Percentiles rank a stretch among this genome's conserved stretches.
Evolutionary conservation across 2,113 vertebrate species (phyloP).

Genomic region (Xiphophorus maculatus): DNA sequence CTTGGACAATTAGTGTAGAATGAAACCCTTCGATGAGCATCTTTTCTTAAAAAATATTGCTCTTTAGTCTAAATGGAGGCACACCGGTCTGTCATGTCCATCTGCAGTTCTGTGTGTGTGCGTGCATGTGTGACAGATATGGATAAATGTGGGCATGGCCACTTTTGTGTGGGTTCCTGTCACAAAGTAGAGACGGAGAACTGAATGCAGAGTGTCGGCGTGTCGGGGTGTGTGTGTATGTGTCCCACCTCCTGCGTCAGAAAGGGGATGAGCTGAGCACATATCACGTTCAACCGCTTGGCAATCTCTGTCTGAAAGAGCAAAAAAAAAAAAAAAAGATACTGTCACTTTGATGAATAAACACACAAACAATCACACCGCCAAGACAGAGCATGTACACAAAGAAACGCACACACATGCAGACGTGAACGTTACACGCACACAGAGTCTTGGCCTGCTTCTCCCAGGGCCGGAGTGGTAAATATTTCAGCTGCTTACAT

Average conservation of each 20-base stretch:
- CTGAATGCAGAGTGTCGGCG: constrained; percentile 20
- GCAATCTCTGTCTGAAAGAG: constrained; percentile 89
- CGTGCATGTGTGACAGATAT: constrained; percentile 2
- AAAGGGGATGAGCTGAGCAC: constrained; percentile 95
- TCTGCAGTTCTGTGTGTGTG: constrained; percentile 22
- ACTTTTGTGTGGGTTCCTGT: constrained; percentile 38
- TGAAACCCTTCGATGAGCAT: neutral
- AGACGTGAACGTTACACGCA: constrained; percentile 13
- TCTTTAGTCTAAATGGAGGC: neutral
- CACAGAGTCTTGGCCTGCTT: constrained; percentile 47
- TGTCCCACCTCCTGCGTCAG: constrained; percentile 90
- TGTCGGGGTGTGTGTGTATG: constrained; percentile 39
- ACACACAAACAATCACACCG: constrained; percentile 30
- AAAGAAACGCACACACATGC: constrained; percentile 35
- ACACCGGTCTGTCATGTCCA: constrained; percentile 8
- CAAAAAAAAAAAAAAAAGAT: constrained; percentile 38
- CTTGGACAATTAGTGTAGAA: neutral
- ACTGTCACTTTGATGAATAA: constrained; percentile 64
- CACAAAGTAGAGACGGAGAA: constrained; percentile 27
- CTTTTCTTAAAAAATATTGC: neutral
- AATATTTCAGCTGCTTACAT: constrained; percentile 85
- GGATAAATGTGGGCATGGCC: constrained; percentile 31
- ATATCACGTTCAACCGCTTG: constrained; percentile 93
- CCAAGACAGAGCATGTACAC: constrained; percentile 34
- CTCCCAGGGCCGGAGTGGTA: constrained; percentile 75